Evolutionary conservation across 2,113 vertebrate species (phyloP).

Genomic region (Colossoma macropomum): DNA sequence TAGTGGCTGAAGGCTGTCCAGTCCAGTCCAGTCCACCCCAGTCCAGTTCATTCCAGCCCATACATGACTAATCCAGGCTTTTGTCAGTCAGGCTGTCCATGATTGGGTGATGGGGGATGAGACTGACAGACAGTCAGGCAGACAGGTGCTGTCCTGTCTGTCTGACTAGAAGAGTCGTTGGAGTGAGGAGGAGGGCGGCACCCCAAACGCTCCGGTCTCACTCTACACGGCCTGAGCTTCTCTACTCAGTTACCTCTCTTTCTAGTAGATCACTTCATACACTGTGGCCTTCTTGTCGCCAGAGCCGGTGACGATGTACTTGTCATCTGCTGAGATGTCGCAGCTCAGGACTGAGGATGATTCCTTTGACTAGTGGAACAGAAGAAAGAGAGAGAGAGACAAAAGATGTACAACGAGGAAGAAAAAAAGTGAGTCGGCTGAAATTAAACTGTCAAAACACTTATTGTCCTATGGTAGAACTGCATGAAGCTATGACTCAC

Average conservation of each 20-base stretch:
- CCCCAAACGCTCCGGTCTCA: constrained; percentile 21
- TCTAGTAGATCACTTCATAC: constrained; percentile 96
- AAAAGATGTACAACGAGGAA: not conserved
- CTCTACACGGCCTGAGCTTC: constrained; percentile 60
- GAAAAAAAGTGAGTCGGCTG: not conserved
- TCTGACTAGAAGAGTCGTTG: constrained; percentile 68
- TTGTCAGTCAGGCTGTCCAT: constrained; percentile 37
- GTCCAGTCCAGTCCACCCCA: constrained; percentile 58
- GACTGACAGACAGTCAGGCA: constrained; percentile 47
- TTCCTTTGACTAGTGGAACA: constrained; percentile 87
- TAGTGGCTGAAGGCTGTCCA: constrained; percentile 22
- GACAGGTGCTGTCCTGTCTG: constrained; percentile 69
- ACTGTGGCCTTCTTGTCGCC: constrained; percentile 99
- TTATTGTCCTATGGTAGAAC: not conserved
- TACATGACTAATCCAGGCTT: constrained; percentile 59
- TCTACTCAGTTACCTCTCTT: constrained; percentile 49
- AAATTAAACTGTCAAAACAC: constrained; percentile 33
- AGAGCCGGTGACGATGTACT: constrained; percentile 97
- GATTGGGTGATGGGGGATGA: constrained; percentile 20
- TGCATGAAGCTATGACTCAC: constrained; percentile 27
- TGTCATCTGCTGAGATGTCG: constrained; percentile 95
- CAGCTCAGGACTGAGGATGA: constrained; percentile 96
- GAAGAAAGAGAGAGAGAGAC: not conserved
- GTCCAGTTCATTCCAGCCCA: constrained; percentile 37
- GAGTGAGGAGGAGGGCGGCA: constrained; percentile 56